These are phyloP conservation scores for Tortrix viridana DNA, from an alignment of 2,888 invertebrate species.

Conservation along the genomic window DNA sequence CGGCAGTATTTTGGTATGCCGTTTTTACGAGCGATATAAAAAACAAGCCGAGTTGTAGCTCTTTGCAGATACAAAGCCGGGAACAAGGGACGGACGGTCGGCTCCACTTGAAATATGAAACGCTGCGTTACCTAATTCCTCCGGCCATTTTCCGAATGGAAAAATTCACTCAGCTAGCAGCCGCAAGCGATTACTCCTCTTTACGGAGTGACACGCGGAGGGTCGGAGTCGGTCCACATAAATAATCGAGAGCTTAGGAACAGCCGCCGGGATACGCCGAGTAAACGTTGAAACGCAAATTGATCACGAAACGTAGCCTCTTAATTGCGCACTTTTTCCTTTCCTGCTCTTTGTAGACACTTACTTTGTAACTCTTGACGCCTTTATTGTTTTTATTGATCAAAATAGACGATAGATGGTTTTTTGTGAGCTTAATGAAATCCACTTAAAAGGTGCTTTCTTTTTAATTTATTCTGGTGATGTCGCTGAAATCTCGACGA, in stretches of 20 bases:
- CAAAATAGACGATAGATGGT: constrained; percentile 1
- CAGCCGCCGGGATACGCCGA: constrained; percentile 62
- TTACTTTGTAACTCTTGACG: constrained; percentile 24
- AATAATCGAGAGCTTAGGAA: constrained; percentile 78
- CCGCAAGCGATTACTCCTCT: constrained; percentile 76
- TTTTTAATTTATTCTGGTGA: neutral
- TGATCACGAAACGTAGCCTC: constrained; percentile 63
- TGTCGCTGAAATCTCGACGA: neutral
- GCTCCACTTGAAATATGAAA: constrained; percentile 69
- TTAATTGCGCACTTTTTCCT: constrained; percentile 50
- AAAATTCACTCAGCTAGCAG: constrained; percentile 73
- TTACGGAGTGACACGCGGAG: constrained; percentile 67
- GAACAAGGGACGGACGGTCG: constrained; percentile 45
- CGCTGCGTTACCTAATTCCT: constrained; percentile 69
- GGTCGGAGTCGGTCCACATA: constrained; percentile 65
- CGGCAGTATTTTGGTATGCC: constrained; percentile 61
- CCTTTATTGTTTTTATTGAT: constrained; percentile 15
- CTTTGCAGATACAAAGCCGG: constrained; percentile 51
- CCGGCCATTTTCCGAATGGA: constrained; percentile 75
- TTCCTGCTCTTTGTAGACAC: constrained; percentile 12
- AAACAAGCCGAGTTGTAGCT: constrained; percentile 60
- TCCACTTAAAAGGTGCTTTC: neutral
- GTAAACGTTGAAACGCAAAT: constrained; percentile 62
- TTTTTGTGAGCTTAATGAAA: neutral
- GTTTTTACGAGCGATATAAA: constrained; percentile 71